phyloP scores from a whole-genome alignment of 2,797 vertebrate genomes.

The Eleutherodactylus coqui region DNA sequence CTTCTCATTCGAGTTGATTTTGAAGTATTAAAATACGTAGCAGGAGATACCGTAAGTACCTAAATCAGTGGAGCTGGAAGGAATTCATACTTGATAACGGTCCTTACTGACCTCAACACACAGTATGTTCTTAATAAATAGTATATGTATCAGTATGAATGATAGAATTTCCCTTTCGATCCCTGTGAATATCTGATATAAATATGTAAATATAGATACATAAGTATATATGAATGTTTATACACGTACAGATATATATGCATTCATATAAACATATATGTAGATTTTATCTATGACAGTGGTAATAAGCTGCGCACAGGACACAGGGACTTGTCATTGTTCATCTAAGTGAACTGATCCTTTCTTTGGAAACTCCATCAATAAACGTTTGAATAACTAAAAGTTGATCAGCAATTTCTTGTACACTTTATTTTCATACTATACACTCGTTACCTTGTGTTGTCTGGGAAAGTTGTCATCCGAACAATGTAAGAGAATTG shows the following conservation, averaged over 20 bases:
- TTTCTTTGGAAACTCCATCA: constrained; percentile 41
- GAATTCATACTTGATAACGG: constrained; percentile 24
- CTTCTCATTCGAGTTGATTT: constrained; percentile 16
- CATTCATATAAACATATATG: constrained; percentile 32
- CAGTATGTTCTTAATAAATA: constrained; percentile 8
- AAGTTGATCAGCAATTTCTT: neutral
- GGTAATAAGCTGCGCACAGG: constrained; percentile 10
- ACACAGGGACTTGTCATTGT: constrained; percentile 37
- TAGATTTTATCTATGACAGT: neutral
- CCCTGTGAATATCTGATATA: constrained; percentile 3
- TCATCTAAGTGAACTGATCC: constrained; percentile 1
- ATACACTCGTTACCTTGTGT: neutral
- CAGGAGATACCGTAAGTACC: constrained; percentile 14
- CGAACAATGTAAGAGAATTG: neutral
- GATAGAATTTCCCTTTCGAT: constrained; percentile 19
- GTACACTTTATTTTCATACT: neutral
- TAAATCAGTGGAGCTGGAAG: constrained; percentile 13
- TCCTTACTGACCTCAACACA: constrained; percentile 13
- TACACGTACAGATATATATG: neutral
- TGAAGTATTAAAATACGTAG: neutral
- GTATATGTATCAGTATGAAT: constrained; percentile 19
- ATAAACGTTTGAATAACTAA: constrained; percentile 49
- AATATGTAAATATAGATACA: constrained; percentile 37
- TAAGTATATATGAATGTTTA: constrained; percentile 26
- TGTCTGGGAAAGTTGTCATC: neutral